phyloP scores from a whole-genome alignment of 1,140 invertebrate species.

The Trichogramma pretiosum region DNA sequence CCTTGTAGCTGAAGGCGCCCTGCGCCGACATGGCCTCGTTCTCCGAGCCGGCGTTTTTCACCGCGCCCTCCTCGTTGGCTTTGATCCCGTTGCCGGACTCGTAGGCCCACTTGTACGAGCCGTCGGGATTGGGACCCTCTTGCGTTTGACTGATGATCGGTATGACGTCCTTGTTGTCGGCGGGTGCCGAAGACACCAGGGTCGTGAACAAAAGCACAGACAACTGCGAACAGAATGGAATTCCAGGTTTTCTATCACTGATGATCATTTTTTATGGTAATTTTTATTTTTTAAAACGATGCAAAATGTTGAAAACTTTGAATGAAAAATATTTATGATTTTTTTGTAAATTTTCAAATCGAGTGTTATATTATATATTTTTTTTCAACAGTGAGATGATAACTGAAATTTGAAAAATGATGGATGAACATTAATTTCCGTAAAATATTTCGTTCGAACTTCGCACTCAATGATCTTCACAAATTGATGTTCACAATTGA shows the following conservation, averaged over 20 bases:
- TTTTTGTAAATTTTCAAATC: no score
- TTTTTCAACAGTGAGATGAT: no score
- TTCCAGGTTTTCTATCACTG: no score
- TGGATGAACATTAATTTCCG: no score
- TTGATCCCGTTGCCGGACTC: slow-evolving; percentile 44
- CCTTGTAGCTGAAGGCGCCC: slow-evolving; percentile 65
- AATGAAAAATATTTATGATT: no score
- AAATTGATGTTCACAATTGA: no score
- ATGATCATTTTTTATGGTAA: no score
- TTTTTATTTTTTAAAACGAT: no score
- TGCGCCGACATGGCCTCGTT: slow-evolving; percentile 54
- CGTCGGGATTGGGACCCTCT: slow-evolving; percentile 33
- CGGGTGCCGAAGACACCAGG: slow-evolving; percentile 21
- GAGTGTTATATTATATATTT: no score
- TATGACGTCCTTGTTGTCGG: slow-evolving; percentile 19
- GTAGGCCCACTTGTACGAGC: slow-evolving; percentile 41
- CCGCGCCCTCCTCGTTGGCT: slow-evolving; percentile 32
- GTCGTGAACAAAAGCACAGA: neutral
- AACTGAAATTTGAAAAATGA: no score
- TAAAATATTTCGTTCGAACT: neutral
- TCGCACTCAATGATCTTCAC: neutral
- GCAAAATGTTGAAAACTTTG: no score
- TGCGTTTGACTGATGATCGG: slow-evolving; percentile 35
- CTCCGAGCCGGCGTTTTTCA: slow-evolving; percentile 42
- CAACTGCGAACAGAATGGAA: neutral